phyloP scores from a whole-genome alignment of 2,888 invertebrate genomes.

The Lissonota sp. region DNA sequence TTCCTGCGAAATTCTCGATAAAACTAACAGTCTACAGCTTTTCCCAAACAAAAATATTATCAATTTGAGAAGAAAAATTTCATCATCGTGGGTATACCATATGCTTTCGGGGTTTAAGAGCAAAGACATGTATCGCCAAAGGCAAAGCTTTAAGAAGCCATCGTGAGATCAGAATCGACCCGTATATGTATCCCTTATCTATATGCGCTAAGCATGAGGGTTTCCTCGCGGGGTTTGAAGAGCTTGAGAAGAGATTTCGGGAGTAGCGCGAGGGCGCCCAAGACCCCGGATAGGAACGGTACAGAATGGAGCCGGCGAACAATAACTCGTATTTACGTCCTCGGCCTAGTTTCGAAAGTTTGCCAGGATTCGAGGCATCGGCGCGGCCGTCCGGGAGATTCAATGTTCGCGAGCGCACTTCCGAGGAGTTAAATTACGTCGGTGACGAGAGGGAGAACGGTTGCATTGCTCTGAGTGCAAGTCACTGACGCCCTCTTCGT shows the following conservation, averaged over 20 bases:
- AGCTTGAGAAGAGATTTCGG: conserved; percentile 55
- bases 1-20: too few relatives aligned
- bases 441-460: conserved; percentile 38
- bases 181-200: conserved; percentile 1
- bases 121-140: background rate
- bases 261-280: conserved; percentile 16
- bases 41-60: background rate
- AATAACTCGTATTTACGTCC: conserved; percentile 71
- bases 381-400: conserved; percentile 53
- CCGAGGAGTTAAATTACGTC: conserved; percentile 67
- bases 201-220: conserved; percentile 14
- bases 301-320: conserved; percentile 64
- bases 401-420: conserved; percentile 53
- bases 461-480: conserved; percentile 46
- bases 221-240: conserved; percentile 19
- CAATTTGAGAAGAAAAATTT: background rate
- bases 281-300: conserved; percentile 31
- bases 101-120: conserved; percentile 4
- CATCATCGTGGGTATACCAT: background rate
- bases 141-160: background rate
- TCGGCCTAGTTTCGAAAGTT: conserved; percentile 68
- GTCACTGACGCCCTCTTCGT: conserved; percentile 37
- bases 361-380: conserved; percentile 52
- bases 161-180: conserved; percentile 37
- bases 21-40: too few relatives aligned